A percentile compares a stretch with the other conserved stretches of the same genome.
Conservation (phyloP, 2,113 vertebrate species). For the Butorides virescens region DNA sequence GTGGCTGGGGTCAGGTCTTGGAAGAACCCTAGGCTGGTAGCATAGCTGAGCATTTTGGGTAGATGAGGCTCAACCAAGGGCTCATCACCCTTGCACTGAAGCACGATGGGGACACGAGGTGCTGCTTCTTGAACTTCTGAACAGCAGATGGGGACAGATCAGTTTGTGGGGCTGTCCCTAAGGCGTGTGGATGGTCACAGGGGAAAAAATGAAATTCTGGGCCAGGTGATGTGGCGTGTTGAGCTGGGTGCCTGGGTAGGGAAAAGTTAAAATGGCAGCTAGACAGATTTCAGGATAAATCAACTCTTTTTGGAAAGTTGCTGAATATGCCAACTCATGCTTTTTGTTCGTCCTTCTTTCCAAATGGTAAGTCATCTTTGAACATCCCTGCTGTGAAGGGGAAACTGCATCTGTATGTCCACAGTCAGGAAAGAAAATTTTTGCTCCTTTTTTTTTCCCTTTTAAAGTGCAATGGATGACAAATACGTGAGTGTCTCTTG, state of each 20-base stretch:
- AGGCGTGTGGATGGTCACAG: neutral
- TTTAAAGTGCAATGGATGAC: neutral
- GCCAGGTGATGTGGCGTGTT: fast-evolving
- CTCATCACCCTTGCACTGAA: neutral
- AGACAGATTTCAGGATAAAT: neutral
- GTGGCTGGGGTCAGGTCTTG: neutral
- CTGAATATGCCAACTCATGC: neutral
- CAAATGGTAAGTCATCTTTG: neutral
- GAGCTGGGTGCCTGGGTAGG: neutral
- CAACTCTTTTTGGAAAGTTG: neutral
- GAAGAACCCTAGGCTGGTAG: neutral
- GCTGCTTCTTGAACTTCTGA: neutral
- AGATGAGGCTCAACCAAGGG: neutral
- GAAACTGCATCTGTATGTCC: neutral
- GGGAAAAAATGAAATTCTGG: neutral
- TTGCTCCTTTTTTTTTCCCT: neutral
- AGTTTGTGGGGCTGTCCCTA: neutral
- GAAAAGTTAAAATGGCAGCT: neutral
- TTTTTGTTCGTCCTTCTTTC: neutral
- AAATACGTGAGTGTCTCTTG: neutral
- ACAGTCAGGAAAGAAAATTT: neutral
- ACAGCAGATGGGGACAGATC: fast-evolving
- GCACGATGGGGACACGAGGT: fast-evolving
- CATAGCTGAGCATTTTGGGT: neutral
- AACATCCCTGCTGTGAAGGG: neutral